These are phyloP conservation scores for Candoia aspera DNA, from an alignment of 2,113 vertebrate genomes.

Conservation along the genomic window DNA sequence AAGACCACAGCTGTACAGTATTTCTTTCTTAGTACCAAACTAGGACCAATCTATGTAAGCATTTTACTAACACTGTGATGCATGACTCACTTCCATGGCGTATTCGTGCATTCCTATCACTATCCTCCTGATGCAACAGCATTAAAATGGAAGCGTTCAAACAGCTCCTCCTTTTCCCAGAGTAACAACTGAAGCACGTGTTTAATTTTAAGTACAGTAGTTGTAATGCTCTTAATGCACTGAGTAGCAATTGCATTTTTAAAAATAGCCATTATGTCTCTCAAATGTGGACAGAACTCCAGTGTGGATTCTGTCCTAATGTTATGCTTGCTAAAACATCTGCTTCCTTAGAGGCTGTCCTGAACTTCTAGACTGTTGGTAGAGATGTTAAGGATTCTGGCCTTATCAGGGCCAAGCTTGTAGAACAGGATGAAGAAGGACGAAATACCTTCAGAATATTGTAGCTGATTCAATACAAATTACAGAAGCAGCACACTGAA, in stretches of 20 bases:
- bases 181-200: neutral
- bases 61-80: neutral
- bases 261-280: neutral
- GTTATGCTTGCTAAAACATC: neutral
- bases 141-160: neutral
- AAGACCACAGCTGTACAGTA: neutral
- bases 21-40: neutral
- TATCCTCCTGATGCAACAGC: neutral
- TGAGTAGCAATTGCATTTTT: neutral
- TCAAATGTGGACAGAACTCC: neutral
- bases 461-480: neutral
- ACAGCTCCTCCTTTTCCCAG: neutral
- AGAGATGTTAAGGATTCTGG: neutral
- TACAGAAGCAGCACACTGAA: neutral
- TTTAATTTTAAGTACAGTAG: neutral
- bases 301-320: neutral
- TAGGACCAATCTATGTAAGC: neutral
- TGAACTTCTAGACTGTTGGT: neutral
- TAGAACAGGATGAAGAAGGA: neutral
- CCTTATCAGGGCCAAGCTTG: neutral
- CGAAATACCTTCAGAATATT: neutral
- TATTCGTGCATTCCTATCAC: neutral
- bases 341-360: neutral
- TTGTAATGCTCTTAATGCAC: neutral
- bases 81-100: neutral